Conservation (phyloP, 2,888 invertebrate genomes). For the Gastracanthus pulcherrimus region DNA sequence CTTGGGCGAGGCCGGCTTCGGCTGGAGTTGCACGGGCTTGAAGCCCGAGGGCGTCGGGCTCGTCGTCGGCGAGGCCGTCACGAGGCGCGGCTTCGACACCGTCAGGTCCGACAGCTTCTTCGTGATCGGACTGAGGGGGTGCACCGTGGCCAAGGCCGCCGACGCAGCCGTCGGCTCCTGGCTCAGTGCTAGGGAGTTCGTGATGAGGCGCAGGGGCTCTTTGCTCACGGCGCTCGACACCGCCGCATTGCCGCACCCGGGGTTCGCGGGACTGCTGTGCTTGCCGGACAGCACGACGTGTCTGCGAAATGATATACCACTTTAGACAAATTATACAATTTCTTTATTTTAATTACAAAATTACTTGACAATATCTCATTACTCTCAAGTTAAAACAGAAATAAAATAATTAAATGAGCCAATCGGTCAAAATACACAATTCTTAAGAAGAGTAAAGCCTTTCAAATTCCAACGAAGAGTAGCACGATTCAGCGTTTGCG, state of each 20-base stretch:
- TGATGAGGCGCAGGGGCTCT: constrained; percentile 51
- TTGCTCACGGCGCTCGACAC: not conserved
- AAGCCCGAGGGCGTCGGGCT: constrained; percentile 66
- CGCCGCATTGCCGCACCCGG: not conserved
- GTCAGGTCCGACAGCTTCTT: constrained; percentile 70
- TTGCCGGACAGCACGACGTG: not conserved
- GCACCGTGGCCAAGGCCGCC: too few relatives aligned
- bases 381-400: too few relatives aligned
- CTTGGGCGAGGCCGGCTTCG: constrained; percentile 65
- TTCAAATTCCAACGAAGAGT: too few relatives aligned
- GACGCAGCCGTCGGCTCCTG: constrained; percentile 27
- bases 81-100: constrained; percentile 68
- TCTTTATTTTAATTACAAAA: too few relatives aligned
- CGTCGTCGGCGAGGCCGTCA: constrained; percentile 69
- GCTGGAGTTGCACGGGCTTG: constrained; percentile 60
- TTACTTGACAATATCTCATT: too few relatives aligned
- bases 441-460: too few relatives aligned
- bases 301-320: constrained; percentile 18
- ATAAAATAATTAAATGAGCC: too few relatives aligned
- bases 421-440: too few relatives aligned
- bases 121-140: constrained; percentile 66
- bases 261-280: constrained; percentile 42
- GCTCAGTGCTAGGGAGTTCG: constrained; percentile 47
- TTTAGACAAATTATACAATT: too few relatives aligned
- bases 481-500: too few relatives aligned